phyloP scores from a whole-genome alignment of 2,113 vertebrate species.

The Microcebus murinus region DNA sequence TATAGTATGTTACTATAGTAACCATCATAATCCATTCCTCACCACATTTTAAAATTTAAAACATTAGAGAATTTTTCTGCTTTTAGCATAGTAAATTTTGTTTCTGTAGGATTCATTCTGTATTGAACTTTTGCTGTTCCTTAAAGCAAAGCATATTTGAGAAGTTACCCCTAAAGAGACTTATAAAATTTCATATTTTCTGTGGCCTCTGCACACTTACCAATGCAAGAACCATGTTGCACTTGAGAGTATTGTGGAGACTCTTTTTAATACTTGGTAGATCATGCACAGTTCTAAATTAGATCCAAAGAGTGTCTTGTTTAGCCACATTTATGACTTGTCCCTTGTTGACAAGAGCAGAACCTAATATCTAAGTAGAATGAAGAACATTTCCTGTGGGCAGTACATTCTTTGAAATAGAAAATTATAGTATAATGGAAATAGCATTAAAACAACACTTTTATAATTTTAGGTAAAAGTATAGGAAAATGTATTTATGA shows the following conservation, averaged over 20 bases:
- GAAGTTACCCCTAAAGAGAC: constrained; percentile 16
- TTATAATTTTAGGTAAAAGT: not conserved
- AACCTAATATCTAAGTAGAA: not conserved
- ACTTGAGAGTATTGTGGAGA: not conserved
- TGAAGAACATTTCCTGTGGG: not conserved
- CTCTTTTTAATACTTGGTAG: not conserved
- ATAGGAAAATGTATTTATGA: constrained; percentile 11
- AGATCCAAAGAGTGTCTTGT: not conserved
- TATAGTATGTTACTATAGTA: constrained; percentile 18
- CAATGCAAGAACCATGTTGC: not conserved
- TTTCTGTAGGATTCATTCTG: not conserved
- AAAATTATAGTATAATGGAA: not conserved
- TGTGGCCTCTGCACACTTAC: not conserved
- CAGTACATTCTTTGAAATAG: constrained; percentile 23
- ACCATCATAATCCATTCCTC: not conserved
- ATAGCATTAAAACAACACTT: not conserved
- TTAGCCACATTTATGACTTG: not conserved
- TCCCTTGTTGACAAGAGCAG: not conserved
- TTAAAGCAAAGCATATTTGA: constrained; percentile 18
- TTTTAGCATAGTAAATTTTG: constrained; percentile 7
- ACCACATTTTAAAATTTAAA: constrained; percentile 2
- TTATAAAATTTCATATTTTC: constrained; percentile 6
- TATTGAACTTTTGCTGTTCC: constrained; percentile 2
- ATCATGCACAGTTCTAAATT: not conserved
- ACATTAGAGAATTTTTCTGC: not conserved